Evolutionary conservation across 2,797 vertebrate species (phyloP).

Genomic region (Clarias fuscus): DNA sequence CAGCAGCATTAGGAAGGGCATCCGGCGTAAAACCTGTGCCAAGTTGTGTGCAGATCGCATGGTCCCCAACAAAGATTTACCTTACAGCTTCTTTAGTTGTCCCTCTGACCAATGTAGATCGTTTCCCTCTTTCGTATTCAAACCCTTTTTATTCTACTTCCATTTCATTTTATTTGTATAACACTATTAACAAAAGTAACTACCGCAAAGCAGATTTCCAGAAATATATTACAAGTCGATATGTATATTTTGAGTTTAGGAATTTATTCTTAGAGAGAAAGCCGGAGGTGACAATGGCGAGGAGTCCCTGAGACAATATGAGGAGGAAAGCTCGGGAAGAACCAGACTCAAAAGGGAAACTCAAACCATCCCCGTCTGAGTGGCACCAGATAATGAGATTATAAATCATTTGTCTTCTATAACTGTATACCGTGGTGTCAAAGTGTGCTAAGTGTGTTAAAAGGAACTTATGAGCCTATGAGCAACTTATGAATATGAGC

Average conservation of each 20-base stretch:
- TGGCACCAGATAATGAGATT: background rate
- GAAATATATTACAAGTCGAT: background rate
- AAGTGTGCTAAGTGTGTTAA: background rate
- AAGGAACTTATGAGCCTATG: background rate
- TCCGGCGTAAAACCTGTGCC: no score
- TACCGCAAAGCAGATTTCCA: background rate
- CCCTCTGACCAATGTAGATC: background rate
- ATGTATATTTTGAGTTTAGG: background rate
- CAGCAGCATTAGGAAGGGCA: no score
- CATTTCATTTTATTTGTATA: background rate
- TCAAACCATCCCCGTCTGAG: background rate
- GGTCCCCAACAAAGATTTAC: background rate
- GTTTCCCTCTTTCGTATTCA: background rate
- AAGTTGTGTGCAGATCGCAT: no score
- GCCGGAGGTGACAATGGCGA: background rate
- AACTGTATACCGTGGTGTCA: background rate
- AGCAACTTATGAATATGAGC: background rate
- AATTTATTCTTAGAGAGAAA: no score
- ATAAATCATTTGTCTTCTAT: background rate
- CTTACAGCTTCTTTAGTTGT: background rate
- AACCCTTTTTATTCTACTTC: background rate
- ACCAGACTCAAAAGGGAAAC: no score
- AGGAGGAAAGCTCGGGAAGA: no score
- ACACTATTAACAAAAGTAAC: background rate
- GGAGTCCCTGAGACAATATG: background rate